Evolutionary conservation across 1,140 invertebrate genomes (phyloP).

Genomic region (Papilio glaucus): DNA sequence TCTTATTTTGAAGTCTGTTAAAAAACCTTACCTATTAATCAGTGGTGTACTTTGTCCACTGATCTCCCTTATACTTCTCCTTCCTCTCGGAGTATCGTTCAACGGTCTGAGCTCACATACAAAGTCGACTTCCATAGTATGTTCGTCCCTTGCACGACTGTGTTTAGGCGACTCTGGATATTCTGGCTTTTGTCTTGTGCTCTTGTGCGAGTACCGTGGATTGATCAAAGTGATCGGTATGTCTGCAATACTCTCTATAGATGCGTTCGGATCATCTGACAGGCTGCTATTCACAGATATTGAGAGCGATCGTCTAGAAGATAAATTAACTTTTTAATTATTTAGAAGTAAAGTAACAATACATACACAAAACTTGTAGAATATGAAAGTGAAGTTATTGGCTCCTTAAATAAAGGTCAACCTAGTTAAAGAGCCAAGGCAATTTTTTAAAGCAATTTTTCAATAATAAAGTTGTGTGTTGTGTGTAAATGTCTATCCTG

Average conservation of each 20-base stretch:
- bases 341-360: too few species aligned
- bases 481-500: too few species aligned
- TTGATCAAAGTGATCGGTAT: constrained; percentile 72
- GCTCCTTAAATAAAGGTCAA: too few species aligned
- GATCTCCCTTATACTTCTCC: constrained; percentile 53
- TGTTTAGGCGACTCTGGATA: not conserved
- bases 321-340: too few species aligned
- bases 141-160: too few species aligned
- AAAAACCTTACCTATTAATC: constrained; percentile 52
- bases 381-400: too few species aligned
- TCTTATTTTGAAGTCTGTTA: too few species aligned
- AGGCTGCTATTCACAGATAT: constrained; percentile 74
- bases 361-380: too few species aligned
- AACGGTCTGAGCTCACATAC: constrained; percentile 41
- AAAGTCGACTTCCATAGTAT: constrained; percentile 37
- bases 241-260: constrained; percentile 75
- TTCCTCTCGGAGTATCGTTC: constrained; percentile 60
- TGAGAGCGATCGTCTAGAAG: constrained; percentile 66
- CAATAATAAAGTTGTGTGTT: too few species aligned
- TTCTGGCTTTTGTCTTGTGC: constrained; percentile 20
- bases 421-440: too few species aligned
- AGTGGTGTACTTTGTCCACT: constrained; percentile 56
- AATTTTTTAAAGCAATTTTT: too few species aligned
- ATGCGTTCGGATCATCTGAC: constrained; percentile 73
- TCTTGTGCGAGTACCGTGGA: constrained; percentile 54